phyloP scores from a whole-genome alignment of 2,888 invertebrate genomes.

The Tachina fera region DNA sequence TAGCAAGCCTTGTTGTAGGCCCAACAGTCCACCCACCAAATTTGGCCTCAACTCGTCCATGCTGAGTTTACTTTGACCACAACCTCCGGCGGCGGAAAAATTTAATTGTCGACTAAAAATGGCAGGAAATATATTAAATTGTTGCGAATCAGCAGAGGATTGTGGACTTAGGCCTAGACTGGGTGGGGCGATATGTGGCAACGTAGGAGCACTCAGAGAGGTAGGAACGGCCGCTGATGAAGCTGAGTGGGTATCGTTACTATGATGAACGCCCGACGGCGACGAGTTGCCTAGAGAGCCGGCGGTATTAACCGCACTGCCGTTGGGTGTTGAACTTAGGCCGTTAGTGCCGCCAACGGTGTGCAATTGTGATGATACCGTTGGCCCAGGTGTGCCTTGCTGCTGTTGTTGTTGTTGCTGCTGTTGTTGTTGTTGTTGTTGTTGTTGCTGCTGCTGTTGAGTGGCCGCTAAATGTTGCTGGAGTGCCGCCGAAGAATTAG shows the following conservation, averaged over 20 bases:
- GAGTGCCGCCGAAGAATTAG: slow-evolving; percentile 73
- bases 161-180: slow-evolving; percentile 82
- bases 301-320: slow-evolving; percentile 74
- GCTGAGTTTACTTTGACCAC: slow-evolving; percentile 89
- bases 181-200: slow-evolving; percentile 78
- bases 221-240: slow-evolving; percentile 74
- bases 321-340: slow-evolving; percentile 73
- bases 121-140: slow-evolving; percentile 94
- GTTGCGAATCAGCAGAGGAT: slow-evolving; percentile 84
- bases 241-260: slow-evolving; percentile 74
- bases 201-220: slow-evolving; percentile 75
- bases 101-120: slow-evolving; percentile 95
- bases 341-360: slow-evolving; percentile 70
- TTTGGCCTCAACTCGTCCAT: slow-evolving; percentile 95
- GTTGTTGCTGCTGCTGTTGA: slow-evolving; percentile 65
- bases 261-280: slow-evolving; percentile 75
- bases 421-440: slow-evolving; percentile 69
- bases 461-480: slow-evolving; percentile 68
- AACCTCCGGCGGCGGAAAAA: slow-evolving; percentile 87
- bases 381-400: slow-evolving; percentile 55
- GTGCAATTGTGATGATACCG: slow-evolving; percentile 67
- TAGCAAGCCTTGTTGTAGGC: slow-evolving; percentile 90
- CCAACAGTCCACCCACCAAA: slow-evolving; percentile 90
- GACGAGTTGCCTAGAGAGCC: slow-evolving; percentile 80
- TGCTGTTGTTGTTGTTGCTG: slow-evolving; percentile 69